phyloP scores from a whole-genome alignment of 2,797 vertebrate species.

The Eidolon dupreanum region DNA sequence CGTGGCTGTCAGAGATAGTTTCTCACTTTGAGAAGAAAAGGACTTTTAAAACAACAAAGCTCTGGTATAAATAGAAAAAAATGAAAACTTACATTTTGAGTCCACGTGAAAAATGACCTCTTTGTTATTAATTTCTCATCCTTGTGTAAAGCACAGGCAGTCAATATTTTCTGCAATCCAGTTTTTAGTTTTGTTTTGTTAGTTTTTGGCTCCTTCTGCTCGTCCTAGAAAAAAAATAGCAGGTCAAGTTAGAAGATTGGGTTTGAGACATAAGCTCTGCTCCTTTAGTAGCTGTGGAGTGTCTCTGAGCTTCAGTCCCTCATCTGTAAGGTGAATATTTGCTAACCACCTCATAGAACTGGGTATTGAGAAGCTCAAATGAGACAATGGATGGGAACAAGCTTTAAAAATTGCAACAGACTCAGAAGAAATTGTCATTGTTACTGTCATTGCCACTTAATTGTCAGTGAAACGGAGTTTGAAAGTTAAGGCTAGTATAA shows the following conservation, averaged over 20 bases:
- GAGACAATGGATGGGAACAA: not conserved
- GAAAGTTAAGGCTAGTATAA: not conserved
- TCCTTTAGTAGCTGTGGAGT: accelerated
- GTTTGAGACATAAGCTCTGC: not conserved
- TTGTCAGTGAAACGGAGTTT: constrained; percentile 8
- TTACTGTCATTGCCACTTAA: not conserved
- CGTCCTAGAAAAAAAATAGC: not conserved
- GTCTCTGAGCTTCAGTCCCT: not conserved
- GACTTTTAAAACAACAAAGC: constrained; percentile 53
- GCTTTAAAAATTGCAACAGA: not conserved
- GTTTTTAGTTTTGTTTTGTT: not conserved
- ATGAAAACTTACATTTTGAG: constrained; percentile 21
- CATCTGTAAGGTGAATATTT: not conserved
- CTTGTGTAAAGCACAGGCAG: not conserved
- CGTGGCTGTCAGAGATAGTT: constrained; percentile 49
- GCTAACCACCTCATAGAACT: not conserved
- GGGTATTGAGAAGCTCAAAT: not conserved
- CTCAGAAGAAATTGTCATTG: not conserved
- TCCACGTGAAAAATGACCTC: constrained; percentile 53
- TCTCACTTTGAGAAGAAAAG: constrained; percentile 66
- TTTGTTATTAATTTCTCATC: constrained; percentile 47
- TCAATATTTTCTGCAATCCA: not conserved
- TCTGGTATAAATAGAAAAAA: constrained; percentile 8
- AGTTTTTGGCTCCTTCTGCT: not conserved
- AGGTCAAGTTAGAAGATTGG: not conserved